These are phyloP conservation scores for Geococcyx californianus DNA, from an alignment of 2,113 vertebrate genomes.

Conservation along the genomic window DNA sequence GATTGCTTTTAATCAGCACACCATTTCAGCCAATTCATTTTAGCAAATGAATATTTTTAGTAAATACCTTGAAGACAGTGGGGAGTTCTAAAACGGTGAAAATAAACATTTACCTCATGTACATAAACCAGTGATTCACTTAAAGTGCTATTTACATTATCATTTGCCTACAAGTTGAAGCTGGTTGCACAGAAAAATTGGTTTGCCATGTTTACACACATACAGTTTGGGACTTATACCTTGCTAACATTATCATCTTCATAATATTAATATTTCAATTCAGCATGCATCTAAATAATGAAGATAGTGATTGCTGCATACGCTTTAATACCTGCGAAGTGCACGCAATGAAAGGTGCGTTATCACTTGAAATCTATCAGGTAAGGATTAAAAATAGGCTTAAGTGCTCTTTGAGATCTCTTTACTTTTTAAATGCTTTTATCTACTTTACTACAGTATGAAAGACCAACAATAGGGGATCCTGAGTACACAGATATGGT, in stretches of 20 bases:
- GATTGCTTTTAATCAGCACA: not conserved
- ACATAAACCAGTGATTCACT: not conserved
- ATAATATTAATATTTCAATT: not conserved
- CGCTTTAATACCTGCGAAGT: not conserved
- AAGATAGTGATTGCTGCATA: not conserved
- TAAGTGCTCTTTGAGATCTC: not conserved
- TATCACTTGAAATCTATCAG: not conserved
- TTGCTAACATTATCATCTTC: not conserved
- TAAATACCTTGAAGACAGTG: not conserved
- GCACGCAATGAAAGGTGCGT: not conserved
- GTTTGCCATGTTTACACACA: not conserved
- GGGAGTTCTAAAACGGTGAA: not conserved
- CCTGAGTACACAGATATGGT: not conserved
- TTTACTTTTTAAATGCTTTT: conserved; percentile 26
- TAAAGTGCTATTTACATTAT: not conserved
- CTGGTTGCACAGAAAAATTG: not conserved
- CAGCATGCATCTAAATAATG: not conserved
- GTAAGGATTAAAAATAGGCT: conserved; percentile 32
- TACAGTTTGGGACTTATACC: not conserved
- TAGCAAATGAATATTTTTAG: not conserved
- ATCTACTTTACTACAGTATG: not conserved
- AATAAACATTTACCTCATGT: not conserved
- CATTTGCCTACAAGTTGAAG: not conserved
- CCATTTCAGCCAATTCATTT: not conserved
- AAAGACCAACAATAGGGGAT: conserved; percentile 2